Evolutionary conservation across 2,113 vertebrate genomes (phyloP).

Genomic region (Oxyura jamaicensis): DNA sequence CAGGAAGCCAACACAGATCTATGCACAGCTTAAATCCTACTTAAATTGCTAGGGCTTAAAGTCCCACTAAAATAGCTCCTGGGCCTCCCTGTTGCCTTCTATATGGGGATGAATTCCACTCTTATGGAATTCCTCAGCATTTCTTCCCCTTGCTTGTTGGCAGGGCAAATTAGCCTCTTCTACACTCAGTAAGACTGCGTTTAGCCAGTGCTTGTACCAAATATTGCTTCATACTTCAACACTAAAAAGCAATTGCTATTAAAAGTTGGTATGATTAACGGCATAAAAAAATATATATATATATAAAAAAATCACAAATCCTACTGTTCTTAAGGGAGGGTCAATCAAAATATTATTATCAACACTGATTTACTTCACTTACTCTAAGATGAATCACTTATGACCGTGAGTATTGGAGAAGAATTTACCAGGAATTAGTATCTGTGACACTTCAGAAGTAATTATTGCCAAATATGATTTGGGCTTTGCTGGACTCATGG

Average conservation of each 20-base stretch:
- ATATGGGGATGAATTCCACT: background rate
- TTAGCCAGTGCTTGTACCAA: background rate
- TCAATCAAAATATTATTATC: background rate
- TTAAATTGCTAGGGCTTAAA: conserved; percentile 56
- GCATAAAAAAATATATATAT: background rate
- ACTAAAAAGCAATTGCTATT: background rate
- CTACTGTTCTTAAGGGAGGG: background rate
- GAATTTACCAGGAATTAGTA: background rate
- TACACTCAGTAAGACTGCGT: background rate
- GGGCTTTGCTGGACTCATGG: background rate
- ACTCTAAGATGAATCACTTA: background rate
- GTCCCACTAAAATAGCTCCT: conserved; percentile 35
- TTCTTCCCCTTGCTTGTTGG: background rate
- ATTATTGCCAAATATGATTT: background rate
- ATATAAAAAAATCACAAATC: background rate
- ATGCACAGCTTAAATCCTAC: background rate
- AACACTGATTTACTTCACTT: background rate
- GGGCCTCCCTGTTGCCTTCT: background rate
- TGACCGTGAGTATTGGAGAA: background rate
- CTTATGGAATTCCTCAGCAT: conserved; percentile 25
- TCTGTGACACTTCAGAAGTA: background rate
- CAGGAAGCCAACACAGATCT: background rate
- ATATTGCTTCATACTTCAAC: background rate
- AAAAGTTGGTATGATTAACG: background rate
- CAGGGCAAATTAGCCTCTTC: background rate